A percentile compares a stretch with the other conserved stretches of the same genome.
Conservation (phyloP, 1,140 invertebrate genomes). For the Leptinotarsa lineolata region DNA sequence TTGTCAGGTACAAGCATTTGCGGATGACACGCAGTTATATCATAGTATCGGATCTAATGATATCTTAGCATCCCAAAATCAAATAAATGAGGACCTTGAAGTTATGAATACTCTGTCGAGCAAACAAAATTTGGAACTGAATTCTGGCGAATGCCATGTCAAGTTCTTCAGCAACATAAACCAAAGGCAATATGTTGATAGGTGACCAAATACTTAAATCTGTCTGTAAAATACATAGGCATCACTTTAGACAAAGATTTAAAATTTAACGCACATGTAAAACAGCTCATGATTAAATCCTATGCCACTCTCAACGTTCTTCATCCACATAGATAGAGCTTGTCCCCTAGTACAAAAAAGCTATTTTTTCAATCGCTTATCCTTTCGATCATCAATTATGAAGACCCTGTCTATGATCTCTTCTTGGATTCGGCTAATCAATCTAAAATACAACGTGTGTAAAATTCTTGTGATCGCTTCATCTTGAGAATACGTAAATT, state of each 20-base stretch:
- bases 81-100: too few species aligned
- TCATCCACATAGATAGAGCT: conserved; percentile 17
- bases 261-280: conserved; percentile 17
- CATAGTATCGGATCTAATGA: too few species aligned
- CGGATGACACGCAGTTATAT: too few species aligned
- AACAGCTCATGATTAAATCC: conserved; percentile 10
- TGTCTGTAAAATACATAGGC: conserved; percentile 5
- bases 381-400: conserved; percentile 1
- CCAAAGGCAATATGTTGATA: conserved; percentile 13
- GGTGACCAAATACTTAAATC: conserved; percentile 13
- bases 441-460: too few species aligned
- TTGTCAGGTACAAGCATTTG: too few species aligned
- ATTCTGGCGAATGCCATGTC: conserved; percentile 15
- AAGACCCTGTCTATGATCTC: too few species aligned
- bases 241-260: conserved; percentile 12
- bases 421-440: too few species aligned
- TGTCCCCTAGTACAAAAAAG: conserved; percentile 13
- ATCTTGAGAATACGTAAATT: too few species aligned
- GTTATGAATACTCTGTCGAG: conserved; percentile 14
- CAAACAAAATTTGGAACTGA: conserved; percentile 9
- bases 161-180: conserved; percentile 6
- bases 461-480: background rate
- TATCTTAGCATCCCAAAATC: too few species aligned
- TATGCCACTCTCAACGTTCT: conserved; percentile 15
- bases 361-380: conserved; percentile 12